Percentiles rank a stretch among this genome's conserved stretches.
phyloP scores from a whole-genome alignment of 2,888 invertebrate genomes.

The Incurvaria masculella region DNA sequence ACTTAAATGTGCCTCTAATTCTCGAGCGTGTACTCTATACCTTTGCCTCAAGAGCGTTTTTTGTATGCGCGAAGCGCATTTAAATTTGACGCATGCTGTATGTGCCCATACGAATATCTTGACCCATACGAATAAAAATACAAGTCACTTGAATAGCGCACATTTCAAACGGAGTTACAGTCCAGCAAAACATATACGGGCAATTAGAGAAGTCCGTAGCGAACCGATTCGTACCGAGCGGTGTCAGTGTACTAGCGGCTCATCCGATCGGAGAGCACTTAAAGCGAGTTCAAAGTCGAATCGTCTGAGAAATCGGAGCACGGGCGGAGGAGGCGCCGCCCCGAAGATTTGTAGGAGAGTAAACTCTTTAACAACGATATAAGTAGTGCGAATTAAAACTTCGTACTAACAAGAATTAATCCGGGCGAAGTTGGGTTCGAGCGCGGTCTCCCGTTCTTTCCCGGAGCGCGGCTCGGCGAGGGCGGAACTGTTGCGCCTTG shows the following conservation, averaged over 20 bases:
- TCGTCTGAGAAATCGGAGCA: conserved; percentile 3
- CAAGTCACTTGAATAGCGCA: neutral
- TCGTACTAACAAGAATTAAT: conserved; percentile 59
- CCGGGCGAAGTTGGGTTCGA: conserved; percentile 15
- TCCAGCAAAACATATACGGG: conserved; percentile 36
- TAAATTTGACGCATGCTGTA: too few species aligned
- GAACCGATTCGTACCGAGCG: conserved; percentile 12
- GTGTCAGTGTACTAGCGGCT: conserved; percentile 18
- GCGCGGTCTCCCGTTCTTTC: conserved; percentile 1
- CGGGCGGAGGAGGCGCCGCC: conserved; percentile 25
- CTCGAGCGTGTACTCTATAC: too few species aligned
- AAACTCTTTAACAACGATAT: conserved; percentile 28
- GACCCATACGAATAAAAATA: neutral
- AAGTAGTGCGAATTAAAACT: conserved; percentile 62
- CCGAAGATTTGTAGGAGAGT: conserved; percentile 27
- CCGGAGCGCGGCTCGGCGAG: neutral
- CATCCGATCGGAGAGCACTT: conserved; percentile 31
- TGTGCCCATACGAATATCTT: too few species aligned
- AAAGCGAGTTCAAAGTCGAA: conserved; percentile 31
- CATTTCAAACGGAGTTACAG: too few species aligned
- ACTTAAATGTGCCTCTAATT: too few species aligned
- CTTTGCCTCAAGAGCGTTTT: too few species aligned
- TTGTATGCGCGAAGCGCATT: too few species aligned
- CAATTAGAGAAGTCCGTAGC: conserved; percentile 24
- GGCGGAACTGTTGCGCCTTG: neutral